Base-by-base conservation (phyloP, 2,113 vertebrate species). In the zebrafish (Danio rerio) region DNA sequence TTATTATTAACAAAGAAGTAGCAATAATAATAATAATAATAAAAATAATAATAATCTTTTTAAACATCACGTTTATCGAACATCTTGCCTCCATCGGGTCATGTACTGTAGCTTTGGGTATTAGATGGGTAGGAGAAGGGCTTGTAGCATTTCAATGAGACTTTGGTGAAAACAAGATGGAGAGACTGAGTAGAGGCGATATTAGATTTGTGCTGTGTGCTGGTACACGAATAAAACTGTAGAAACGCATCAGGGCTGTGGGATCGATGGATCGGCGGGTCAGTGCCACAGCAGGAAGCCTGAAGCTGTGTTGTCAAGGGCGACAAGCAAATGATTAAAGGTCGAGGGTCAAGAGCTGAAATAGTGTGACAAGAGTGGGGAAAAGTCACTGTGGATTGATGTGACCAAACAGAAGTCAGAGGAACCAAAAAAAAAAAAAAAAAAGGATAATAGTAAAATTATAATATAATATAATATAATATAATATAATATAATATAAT, bases 61-160 rank as follows among this genome's bases (percentile, higher is more conserved):
- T 31, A 31, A 31, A 31, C 31, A 31, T 31, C 31, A 31, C 31
- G 71, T 76, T 81, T 85, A 81, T 89, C 86, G 87, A 86, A 87
- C 84, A 85, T 84, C 79, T 59, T 45, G 31, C 72, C 74, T 81
- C 63, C 84, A 78, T 80, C 77, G 78, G 80, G 16, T 59, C 82
- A 80, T 65, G 53, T n/a, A n/a, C n/a, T n/a, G n/a, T 80, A 78
- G 80, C 80, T 49, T 70, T 85, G 80, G 80, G 78, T 76, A 81
- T 86, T 82, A 85, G 77, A 43, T 62, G 42, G 52, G 53, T 5
- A 62, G 55, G 76, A 43, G 79, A 52, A 77, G 78, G 71, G 61
- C 40, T 13, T 50, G 50, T 47, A 7, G 81, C 83, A 71, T 80
- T 69, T 55, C 50, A 59, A 85, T 78, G 82, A 83, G 73, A 80